A percentile compares a stretch with the other conserved stretches of the same genome.
These are phyloP conservation scores for Trematocara marginatum DNA, from an alignment of 2,113 vertebrate genomes.

Conservation along the genomic window DNA sequence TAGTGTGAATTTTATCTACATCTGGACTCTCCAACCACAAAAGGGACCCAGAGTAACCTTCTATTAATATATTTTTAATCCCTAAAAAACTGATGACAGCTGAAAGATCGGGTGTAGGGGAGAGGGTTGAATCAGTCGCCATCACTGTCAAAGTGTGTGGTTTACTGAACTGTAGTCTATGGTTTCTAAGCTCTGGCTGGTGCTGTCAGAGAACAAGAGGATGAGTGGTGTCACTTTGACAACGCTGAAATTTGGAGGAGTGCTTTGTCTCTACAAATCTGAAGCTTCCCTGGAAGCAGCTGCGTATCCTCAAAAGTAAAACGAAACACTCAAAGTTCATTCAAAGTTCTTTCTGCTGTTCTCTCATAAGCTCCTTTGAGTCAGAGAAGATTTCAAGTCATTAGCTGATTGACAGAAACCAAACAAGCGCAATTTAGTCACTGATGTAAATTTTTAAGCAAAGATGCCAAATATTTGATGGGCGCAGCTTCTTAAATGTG, in stretches of 20 bases:
- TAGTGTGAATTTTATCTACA: constrained; percentile 60
- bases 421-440: not conserved
- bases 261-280: constrained; percentile 20
- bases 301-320: constrained; percentile 25
- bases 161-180: constrained; percentile 46
- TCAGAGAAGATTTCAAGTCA: not conserved
- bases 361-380: not conserved
- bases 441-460: not conserved
- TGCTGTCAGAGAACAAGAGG: constrained; percentile 34
- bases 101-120: constrained; percentile 34
- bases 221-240: constrained; percentile 41
- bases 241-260: constrained; percentile 12
- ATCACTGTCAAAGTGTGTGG: constrained; percentile 33
- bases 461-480: not conserved
- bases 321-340: not conserved
- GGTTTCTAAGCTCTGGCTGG: constrained; percentile 56
- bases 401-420: not conserved
- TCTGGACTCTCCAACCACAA: constrained; percentile 42
- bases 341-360: not conserved
- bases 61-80: constrained; percentile 59
- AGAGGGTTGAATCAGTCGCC: constrained; percentile 51
- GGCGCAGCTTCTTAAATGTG: not conserved
- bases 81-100: constrained; percentile 61
- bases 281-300: constrained; percentile 1
- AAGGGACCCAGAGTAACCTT: constrained; percentile 27